Evolutionary conservation across 1,140 invertebrate species (phyloP), one percentile per base, ranked within the genome.

Genomic region (Cotesia chilonis): DNA sequence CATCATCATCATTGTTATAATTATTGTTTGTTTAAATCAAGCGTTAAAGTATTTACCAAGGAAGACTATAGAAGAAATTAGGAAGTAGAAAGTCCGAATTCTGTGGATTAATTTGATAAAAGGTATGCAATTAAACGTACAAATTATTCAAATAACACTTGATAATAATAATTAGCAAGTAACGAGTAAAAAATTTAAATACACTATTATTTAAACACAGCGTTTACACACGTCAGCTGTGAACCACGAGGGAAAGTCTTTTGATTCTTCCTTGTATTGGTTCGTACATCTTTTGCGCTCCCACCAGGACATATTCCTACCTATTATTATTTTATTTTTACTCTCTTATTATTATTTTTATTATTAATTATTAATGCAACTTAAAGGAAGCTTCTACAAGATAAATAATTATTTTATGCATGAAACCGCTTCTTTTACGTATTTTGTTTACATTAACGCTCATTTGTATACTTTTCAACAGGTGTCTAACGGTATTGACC

Each of bases 211-310:
- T 55, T 17, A 55, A 14, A n/a, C n/a, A 55, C 12, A 9, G 12
- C 17, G 12, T 14, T 55, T 55, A 55, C 72, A 36, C 68, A 71
- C 61, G 60, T 75, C 76, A 73, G 76, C 76, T 70, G 76, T 73
- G 68, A 70, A 65, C 38, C 61, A 41, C 71, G 60, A 75, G 76
- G 74, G 76, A 77, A 77, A 77, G 76, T 77, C 61, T 60, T 64
- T 59, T 66, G 51, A 72, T 61, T 61, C 54, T 64, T 52, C 47
- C 54, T 71, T 64, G 35, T 38, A 4, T 38, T 28, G 28, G 28
- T 38, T 64, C 10, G 5, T 38, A n/a, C 10, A 28, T 64, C 36
- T n/a, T 55, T 14, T 4, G 10, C 41, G 41, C 41, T 47, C 41
- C 41, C 41, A 14, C 17, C 54, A 55, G 54, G 54, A 55, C 54